A percentile compares a stretch with the other conserved stretches of the same genome.
Conservation (phyloP, 2,797 vertebrate genomes). For the Momotus momota region DNA sequence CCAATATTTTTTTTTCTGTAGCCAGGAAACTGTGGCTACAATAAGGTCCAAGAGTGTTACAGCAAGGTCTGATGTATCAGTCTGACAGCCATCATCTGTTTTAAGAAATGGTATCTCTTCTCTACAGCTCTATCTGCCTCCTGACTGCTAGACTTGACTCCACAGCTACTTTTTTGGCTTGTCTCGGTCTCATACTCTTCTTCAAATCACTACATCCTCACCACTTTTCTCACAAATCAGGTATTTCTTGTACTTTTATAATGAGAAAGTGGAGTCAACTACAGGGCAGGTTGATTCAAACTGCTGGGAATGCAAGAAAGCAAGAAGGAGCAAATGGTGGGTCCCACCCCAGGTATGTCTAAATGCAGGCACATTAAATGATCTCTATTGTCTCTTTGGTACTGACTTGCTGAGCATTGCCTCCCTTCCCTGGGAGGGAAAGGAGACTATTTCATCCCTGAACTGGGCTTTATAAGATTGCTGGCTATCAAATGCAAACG, state of each 20-base stretch:
- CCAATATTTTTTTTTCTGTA: neutral
- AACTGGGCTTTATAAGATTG: neutral
- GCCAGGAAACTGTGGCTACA: neutral
- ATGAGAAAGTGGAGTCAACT: neutral
- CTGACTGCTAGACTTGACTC: neutral
- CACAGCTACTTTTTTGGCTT: neutral
- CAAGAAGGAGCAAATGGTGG: neutral
- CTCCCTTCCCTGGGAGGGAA: neutral
- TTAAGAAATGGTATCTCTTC: neutral
- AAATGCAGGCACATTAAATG: neutral
- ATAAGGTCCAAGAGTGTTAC: neutral
- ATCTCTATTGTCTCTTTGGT: neutral
- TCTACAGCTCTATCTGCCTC: neutral
- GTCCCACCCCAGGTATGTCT: neutral
- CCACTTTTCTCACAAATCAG: neutral
- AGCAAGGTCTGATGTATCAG: neutral
- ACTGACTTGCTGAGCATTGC: neutral
- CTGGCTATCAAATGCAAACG: neutral
- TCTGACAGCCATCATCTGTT: neutral
- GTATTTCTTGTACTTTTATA: neutral
- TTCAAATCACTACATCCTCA: neutral
- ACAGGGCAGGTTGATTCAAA: neutral
- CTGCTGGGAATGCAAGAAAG: neutral
- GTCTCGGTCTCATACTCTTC: neutral
- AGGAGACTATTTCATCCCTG: neutral